Evolutionary conservation across 2,888 invertebrate genomes (phyloP).

Genomic region (Smittia sp.): DNA sequence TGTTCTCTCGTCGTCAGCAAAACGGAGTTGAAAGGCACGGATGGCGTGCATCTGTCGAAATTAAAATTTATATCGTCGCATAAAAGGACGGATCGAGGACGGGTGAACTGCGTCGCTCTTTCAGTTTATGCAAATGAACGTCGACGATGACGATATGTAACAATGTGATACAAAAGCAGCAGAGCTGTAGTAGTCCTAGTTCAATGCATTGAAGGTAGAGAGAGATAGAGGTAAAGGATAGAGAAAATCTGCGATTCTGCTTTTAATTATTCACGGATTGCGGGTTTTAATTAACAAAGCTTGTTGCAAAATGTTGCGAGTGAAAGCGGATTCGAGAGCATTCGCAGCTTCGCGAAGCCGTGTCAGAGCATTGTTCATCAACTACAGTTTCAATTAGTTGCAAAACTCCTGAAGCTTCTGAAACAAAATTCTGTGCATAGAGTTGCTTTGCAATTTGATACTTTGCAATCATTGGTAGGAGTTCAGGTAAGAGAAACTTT

Average conservation of each 20-base stretch:
- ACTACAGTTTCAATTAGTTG: neutral
- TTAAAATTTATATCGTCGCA: constrained; percentile 4
- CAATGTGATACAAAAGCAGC: neutral
- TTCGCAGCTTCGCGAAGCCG: neutral
- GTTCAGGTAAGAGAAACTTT: constrained; percentile 8
- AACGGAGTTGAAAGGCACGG: neutral
- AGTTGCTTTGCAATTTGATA: neutral
- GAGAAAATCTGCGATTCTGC: neutral
- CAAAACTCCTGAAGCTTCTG: neutral
- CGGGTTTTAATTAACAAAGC: neutral
- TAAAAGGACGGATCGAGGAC: neutral
- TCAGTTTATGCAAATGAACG: constrained; percentile 7
- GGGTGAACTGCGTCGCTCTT: neutral
- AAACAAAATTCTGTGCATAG: neutral
- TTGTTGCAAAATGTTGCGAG: neutral
- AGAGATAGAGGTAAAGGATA: too few relatives aligned
- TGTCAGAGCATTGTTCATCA: neutral
- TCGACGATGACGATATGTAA: neutral
- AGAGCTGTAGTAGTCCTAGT: neutral
- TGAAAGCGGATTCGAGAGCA: neutral
- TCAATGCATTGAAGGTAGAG: neutral
- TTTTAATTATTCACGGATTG: neutral
- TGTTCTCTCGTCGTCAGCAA: neutral
- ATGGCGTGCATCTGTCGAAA: constrained; percentile 20
- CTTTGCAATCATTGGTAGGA: neutral